These are phyloP conservation scores for Pelosia muscerda DNA, from an alignment of 2,888 invertebrate species.

Conservation along the genomic window DNA sequence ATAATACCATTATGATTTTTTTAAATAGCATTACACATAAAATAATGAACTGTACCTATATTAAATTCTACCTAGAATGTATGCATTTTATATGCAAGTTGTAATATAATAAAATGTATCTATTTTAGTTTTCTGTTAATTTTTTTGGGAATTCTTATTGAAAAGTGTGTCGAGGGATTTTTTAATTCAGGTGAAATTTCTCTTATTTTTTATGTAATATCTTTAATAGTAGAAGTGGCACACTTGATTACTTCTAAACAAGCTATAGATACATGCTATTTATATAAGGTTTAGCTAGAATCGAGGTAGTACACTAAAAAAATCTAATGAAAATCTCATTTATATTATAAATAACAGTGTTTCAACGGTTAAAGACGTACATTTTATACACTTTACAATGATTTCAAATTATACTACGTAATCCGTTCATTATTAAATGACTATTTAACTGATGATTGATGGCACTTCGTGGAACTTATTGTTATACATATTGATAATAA, in stretches of 20 bases:
- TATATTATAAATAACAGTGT: slow-evolving; percentile 30
- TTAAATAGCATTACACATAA: slow-evolving; percentile 27
- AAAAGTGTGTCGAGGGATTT: not conserved
- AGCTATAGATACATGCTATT: slow-evolving; percentile 31
- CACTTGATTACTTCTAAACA: slow-evolving; percentile 13
- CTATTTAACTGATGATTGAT: no score
- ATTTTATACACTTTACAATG: slow-evolving; percentile 80
- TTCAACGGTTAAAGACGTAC: slow-evolving; percentile 51
- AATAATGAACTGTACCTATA: slow-evolving; percentile 2
- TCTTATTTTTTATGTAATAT: not conserved
- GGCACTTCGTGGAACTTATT: no score
- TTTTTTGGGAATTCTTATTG: not conserved
- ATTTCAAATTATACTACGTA: slow-evolving; percentile 85
- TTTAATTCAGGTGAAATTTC: not conserved
- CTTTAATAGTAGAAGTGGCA: slow-evolving; percentile 25
- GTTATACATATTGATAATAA: no score
- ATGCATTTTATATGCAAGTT: not conserved
- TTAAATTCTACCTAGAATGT: not conserved
- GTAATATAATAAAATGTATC: not conserved
- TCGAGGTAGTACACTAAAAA: slow-evolving; percentile 45
- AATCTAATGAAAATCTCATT: slow-evolving; percentile 28
- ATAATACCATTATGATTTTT: slow-evolving; percentile 46
- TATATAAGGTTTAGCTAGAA: slow-evolving; percentile 33
- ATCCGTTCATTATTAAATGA: slow-evolving; percentile 62
- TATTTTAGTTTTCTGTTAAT: not conserved